Base-by-base conservation (phyloP, 2,113 vertebrate genomes). In the Probosciger aterrimus region DNA sequence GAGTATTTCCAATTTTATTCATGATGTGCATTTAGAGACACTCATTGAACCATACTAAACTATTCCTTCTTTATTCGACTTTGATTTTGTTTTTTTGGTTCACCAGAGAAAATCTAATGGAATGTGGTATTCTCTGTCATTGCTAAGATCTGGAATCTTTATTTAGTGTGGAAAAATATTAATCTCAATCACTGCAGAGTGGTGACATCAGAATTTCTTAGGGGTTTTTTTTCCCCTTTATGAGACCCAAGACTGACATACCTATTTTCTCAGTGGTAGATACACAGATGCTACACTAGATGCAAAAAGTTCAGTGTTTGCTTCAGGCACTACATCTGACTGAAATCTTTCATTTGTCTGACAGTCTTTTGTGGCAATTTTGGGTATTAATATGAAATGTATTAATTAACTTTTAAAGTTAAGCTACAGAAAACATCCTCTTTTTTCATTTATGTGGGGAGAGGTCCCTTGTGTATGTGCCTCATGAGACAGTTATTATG, bases 301-400 rank as follows among this genome's bases (percentile, higher is more conserved):
- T 59, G 55, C 91, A 94, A 78, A 95, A 96, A 96, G 89, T 95
- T 96, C 93, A 87, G 27, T n/a, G 43, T 91, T 96, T 87, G 83
- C 95, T 96, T 86, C 88, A 94, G 89, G 93, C 85, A 20, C 67
- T 96, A 77, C 90, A 95, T 95, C 96, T 98, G 86, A 97, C 87
- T 83, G 75, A 92, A 91, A 92, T 88, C 41, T 96, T 95, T 96
- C 50, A 76, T 92, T 94, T 95, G 25, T 78, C 90, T 95, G 22
- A 74, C 84, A 71, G 59, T 92, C 60, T 52, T 95, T 68, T 75
- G 11, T 86, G 59, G 11, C 30, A n/a, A 86, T 65, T 86, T 83
- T 92, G 76, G 22, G 30, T 84, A 53, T 78, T 92, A 86, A 84
- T 86, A 35, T 86, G 49, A 82, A 82, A 86, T 78, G 11, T 59